Evolutionary conservation across 2,797 vertebrate genomes (phyloP), one percentile per base, ranked within the genome.

Genomic region (Eptatretus atami): DNA sequence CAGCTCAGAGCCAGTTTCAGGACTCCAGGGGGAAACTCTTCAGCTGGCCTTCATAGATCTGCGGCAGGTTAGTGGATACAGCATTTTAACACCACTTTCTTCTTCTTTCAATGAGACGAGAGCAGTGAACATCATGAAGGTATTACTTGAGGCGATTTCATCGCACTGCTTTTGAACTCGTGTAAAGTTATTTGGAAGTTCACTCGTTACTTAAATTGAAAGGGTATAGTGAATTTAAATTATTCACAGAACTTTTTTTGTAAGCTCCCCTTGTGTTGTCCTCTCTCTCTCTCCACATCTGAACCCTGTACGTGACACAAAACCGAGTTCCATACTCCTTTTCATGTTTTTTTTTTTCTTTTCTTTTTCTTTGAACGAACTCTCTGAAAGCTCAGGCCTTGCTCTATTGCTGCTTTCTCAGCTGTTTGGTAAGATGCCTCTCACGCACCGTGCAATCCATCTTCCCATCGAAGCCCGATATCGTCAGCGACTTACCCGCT

Each of bases 31-130:
- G 80, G 90, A 95, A 83, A 96, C 86, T 78, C 83, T 94, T 83
- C 83, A 87, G 83, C 82, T 96, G 82, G 90, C 90, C 85, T 95
- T 96, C 88, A 92, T 87, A 82, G 86, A 95, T 84, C 92, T 96
- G 85, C 93, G 88, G 95, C 88, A 96, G 94, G 88, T 96, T 92
- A 81, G 90, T 82, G 63, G n/a, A 14, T 44, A 8, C 31, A 44
- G 31, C 31, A 44, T 44, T 44, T 44, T 44, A 44, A 44, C 31
- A 44, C 31, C 31, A 44, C 4, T 44, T 44, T 44, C 31, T 44
- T 44, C 31, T 44, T 44, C 31, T 44, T 44, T 44, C 31, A 44
- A 5, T 44, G 31, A 44, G 4, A 44, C 31, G 31, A 44, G 4
- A 8, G 6, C 31, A 8, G 31, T 44, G 4, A 44, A 44, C 31